Evolutionary conservation across 2,888 invertebrate species (phyloP), one percentile per base, ranked within the genome.

Genomic region (Leptinotarsa tumamoca): DNA sequence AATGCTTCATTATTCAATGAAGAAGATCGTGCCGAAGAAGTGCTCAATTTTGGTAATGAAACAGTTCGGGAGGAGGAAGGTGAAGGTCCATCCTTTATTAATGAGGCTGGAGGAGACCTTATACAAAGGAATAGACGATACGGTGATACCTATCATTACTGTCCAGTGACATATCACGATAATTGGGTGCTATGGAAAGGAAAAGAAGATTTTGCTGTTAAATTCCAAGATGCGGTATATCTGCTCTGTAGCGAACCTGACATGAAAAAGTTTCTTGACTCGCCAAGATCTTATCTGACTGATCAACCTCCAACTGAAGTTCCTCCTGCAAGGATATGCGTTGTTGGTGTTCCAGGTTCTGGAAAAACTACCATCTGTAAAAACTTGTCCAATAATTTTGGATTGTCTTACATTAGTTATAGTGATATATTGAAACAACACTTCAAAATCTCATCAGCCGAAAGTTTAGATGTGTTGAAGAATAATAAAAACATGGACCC

Each of bases 171-270:
- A n/a, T 90, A 90, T 82, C 86, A 87, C 73, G 88, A 91, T 58
- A 84, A 91, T 80, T 88, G 89, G 61, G 88, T 92, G 14, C 84
- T 93, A 23, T 91, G 92, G 91, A 90, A 89, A 86, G 93, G 93
- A n/a, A 92, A 91, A 84, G 86, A 90, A 63, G 90, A 92, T 73
- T 90, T 89, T 81, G 85, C 89, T 23, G 87, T 89, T 0, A 89
- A 90, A 81, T 91, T 90, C 81, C 87, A 90, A 79, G 90, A 91
- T 75, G 91, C 90, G 86, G 79, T 90, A 1, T 91, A 92, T 85
- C 88, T 90, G 67, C 89, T 92, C 80, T 88, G 90, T 33, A 91
- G 89, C 63, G 89, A 90, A 83, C 86, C 89, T 72, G 90, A 90
- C 78, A 82, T 90, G 69, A 85, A 89, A 54, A 81, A 87, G 80